Evolutionary conservation across 2,888 invertebrate species (phyloP), one percentile per base, ranked within the genome.

Genomic region (Phengaris alcon): DNA sequence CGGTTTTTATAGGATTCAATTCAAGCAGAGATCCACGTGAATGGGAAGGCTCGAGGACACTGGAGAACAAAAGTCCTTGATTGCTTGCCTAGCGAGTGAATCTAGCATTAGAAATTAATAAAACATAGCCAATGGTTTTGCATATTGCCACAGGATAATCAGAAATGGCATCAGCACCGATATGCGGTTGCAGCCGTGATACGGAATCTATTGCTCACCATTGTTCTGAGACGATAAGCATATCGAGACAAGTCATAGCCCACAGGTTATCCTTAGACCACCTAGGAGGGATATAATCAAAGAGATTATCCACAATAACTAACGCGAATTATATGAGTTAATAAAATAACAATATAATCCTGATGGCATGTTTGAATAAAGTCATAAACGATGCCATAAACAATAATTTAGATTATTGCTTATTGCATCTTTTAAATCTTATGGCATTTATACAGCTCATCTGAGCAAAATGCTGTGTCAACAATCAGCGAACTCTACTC

Each of bases 131-230:
- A 57, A 57, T 57, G 57, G 59, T 22, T 35, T 64, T 44, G 64
- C 68, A 74, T 51, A 74, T 64, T 68, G 73, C 72, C 15, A 52
- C 52, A 22, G 59, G 22, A 74, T 72, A 73, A 74, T 75, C 75
- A 75, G 69, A 76, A 77, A 77, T 76, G 77, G 76, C 77, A 80
- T 74, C 77, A 75, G 78, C 78, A 73, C 78, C 79, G 80, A 80
- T 80, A 80, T 54, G 78, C 74, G 80, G 82, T 81, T 82, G 82
- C 81, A 70, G 64, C 74, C 77, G 77, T 77, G 79, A 77, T 79
- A 77, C 77, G 73, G 79, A 78, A 72, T 76, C 77, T 79, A 82
- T 83, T 83, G 73, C 77, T 79, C 80, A 69, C 77, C 76, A 75
- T 79, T 79, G 78, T 77, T 77, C 77, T 70, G 75, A 5, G 57